Base-by-base conservation (phyloP, 2,797 vertebrate species). In the Sus cebifrons region DNA sequence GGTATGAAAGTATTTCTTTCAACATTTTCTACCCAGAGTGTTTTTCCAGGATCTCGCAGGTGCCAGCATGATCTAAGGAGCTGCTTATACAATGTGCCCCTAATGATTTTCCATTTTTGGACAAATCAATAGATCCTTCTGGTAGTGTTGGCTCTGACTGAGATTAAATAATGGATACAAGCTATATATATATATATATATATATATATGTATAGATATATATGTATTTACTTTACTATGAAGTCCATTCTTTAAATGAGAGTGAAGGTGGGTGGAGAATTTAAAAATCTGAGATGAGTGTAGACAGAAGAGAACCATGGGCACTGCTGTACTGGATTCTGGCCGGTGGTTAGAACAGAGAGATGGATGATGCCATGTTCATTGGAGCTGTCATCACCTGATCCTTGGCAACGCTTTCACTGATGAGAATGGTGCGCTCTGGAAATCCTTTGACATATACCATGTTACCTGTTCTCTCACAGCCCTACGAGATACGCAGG, bases 101-200 rank as follows among this genome's bases (percentile, higher is more conserved):
- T 96, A 93, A 86, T 93, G 89, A 96, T 95, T 95, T 95, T 86
- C 79, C 68, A 49, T 56, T 54, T 94, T 91, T 93, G 77, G 86
- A 97, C 73, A 95, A 97, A 97, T 94, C 89, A 84, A 94, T 98
- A 97, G 94, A 90, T 95, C 93, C 96, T 94, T 92, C 89, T 60
- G 89, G 52, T 44, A 81, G 86, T 68, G 52, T 13, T 94, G 56
- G 83, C 81, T 93, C 94, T 68, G 58, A 97, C 2, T 91, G 93
- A 95, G 93, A 91, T 94, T 82, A 95, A 94, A 95, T 89, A 98
- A 96, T 91, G 79, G 91, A 83, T 71, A 71, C 83, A 95, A 88
- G 65, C 49, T 44, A 64, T 5, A 52, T 6, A 44, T 0, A 73
- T 1, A n/a, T n/a, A n/a, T n/a, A n/a, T n/a, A n/a, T n/a, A n/a